Percentiles rank a stretch among this genome's conserved stretches.
These are phyloP conservation scores for Ibidorhyncha struthersii DNA, from an alignment of 2,113 vertebrate genomes.

Conservation along the genomic window DNA sequence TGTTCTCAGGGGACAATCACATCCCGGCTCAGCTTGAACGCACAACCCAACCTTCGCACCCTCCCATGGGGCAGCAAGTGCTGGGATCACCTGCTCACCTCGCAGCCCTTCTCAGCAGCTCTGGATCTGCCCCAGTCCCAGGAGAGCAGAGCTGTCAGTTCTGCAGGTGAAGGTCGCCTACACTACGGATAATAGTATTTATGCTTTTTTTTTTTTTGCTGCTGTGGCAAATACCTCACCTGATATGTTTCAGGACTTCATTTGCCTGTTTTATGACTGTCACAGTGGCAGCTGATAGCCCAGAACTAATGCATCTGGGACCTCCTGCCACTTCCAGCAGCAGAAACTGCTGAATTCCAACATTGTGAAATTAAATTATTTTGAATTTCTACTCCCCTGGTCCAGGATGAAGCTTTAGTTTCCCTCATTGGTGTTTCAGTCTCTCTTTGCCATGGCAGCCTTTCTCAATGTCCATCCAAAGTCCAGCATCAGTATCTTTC, in stretches of 20 bases:
- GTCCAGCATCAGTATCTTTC: not conserved
- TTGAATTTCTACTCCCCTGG: not conserved
- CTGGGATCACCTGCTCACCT: not conserved
- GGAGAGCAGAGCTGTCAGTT: not conserved
- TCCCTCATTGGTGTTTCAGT: not conserved
- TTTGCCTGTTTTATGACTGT: not conserved
- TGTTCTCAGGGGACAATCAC: accelerated
- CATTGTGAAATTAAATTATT: not conserved
- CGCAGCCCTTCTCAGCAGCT: not conserved
- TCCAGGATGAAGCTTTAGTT: not conserved
- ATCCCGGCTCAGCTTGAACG: not conserved
- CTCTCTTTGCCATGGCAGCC: not conserved
- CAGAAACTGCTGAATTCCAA: not conserved
- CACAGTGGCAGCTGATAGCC: not conserved
- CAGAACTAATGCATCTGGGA: not conserved
- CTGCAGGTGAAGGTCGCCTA: not conserved
- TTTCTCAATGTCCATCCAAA: not conserved
- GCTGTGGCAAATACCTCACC: not conserved
- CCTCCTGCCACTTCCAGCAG: not conserved
- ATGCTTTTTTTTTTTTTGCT: not conserved
- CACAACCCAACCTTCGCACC: not conserved
- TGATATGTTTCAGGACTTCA: not conserved
- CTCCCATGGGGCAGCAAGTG: not conserved
- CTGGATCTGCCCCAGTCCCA: not conserved
- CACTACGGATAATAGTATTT: not conserved